Evolutionary conservation across 2,113 vertebrate genomes (phyloP), one percentile per base, ranked within the genome.

Genomic region (Tupaia tana): DNA sequence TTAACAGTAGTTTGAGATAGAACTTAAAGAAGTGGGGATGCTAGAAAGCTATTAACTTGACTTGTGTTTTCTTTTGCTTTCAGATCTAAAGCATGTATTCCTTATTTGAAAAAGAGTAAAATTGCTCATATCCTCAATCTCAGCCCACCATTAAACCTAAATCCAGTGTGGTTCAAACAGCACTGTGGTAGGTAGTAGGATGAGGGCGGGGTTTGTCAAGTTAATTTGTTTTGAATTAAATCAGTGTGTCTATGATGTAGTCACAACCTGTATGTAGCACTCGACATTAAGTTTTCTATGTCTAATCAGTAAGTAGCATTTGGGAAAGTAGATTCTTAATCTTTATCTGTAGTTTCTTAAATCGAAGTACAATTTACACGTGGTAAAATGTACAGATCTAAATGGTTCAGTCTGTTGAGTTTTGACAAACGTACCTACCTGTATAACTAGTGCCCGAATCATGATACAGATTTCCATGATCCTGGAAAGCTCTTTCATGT

Each of bases 141-240:
- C 95, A 99, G 99, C 7, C 99, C 99, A 18, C 99, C 99, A 0
- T 98, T 99, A 96, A 99, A 99, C 98, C 96, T 99, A 79, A 99
- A 99, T 95, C 99, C 99, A 11, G 0, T 99, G 79, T 99, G 99
- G 99, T 99, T 99, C 98, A 99, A 99, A 98, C 99, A 99, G 97
- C 99, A 99, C 95, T 99, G 98, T 96, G 99, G 99, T 99, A 97
- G 97, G 98, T 98, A 64, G 7, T 81, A 86, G 71, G 54, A 43
- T 59, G 58, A 93, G 54, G 82, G 63, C 9, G 24, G 81, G 86
- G 12, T 69, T 83, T 74, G 27, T 83, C 82, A 93, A n/a, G 15
- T 84, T 94, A 31, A 20, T 91, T 86, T 85, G 27, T 81, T 96
- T 70, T 90, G 43, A 91, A 82, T 93, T 84, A 93, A 86, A 87